phyloP scores from a whole-genome alignment of 2,888 invertebrate genomes.

The Abrostola triplasia region DNA sequence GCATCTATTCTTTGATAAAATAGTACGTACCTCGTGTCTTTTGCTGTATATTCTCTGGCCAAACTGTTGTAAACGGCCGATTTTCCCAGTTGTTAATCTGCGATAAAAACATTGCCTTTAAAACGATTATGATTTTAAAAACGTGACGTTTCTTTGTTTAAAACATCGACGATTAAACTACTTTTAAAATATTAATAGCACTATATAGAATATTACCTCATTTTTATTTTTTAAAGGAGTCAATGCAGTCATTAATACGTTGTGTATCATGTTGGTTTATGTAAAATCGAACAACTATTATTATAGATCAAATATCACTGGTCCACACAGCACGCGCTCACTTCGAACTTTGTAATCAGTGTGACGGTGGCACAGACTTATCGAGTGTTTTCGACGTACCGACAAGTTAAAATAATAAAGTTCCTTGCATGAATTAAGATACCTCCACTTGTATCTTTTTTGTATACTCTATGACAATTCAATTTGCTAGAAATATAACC shows the following conservation, averaged over 20 bases:
- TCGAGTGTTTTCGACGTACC: conserved; percentile 21
- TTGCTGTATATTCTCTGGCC: conserved; percentile 61
- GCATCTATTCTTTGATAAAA: not conserved
- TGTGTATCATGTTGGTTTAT: conserved; percentile 68
- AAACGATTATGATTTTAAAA: not conserved
- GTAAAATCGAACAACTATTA: conserved; percentile 5
- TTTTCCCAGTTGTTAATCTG: conserved; percentile 74
- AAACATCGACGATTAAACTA: not conserved
- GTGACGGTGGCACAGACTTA: conserved; percentile 11
- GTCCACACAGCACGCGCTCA: conserved; percentile 16
- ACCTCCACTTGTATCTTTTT: not conserved
- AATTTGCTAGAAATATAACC: no score
- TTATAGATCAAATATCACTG: conserved; percentile 21
- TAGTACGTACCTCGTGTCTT: conserved; percentile 60
- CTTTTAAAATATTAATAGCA: not conserved
- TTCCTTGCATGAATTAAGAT: not conserved
- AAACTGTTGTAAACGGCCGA: conserved; percentile 66
- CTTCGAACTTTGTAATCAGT: conserved; percentile 16
- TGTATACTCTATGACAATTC: not conserved
- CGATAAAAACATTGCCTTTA: conserved; percentile 33
- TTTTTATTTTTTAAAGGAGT: conserved; percentile 66
- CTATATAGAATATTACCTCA: conserved; percentile 63
- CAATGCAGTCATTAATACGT: conserved; percentile 63
- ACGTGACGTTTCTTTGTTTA: not conserved
- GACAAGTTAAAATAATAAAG: not conserved